These are phyloP conservation scores for Gymnosoma rotundatum DNA, from an alignment of 2,888 invertebrate species.

Conservation along the genomic window DNA sequence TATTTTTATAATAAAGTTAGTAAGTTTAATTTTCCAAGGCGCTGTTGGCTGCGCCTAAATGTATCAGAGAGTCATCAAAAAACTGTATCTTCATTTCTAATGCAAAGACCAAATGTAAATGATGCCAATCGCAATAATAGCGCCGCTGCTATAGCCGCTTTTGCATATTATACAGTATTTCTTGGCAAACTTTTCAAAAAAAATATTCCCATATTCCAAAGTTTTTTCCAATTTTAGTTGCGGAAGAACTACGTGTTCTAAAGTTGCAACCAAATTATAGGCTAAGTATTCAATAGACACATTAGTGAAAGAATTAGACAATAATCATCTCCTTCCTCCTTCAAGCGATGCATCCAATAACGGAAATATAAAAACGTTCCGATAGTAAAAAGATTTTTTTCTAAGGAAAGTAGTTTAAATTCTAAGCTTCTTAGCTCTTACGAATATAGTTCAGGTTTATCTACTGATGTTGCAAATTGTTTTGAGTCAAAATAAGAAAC, in stretches of 20 bases:
- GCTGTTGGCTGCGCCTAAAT: no score
- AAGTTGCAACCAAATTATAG: background rate
- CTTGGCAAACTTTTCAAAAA: no score
- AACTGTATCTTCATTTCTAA: no score
- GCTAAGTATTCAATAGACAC: slow-evolving; percentile 29
- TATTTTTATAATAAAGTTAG: no score
- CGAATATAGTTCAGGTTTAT: slow-evolving; percentile 27
- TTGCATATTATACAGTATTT: no score
- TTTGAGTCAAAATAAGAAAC: slow-evolving; percentile 30
- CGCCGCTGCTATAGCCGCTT: no score
- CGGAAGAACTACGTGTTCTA: background rate
- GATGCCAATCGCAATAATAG: no score
- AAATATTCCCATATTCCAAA: background rate
- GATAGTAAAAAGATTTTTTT: slow-evolving; percentile 25
- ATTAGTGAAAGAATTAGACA: slow-evolving; percentile 10
- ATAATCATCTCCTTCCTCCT: slow-evolving; percentile 20
- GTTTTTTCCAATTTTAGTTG: background rate
- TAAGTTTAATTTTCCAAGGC: no score
- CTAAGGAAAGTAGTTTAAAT: slow-evolving; percentile 17
- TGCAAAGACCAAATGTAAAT: no score
- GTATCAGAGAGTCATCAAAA: no score
- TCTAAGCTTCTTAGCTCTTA: slow-evolving; percentile 23
- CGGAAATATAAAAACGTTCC: slow-evolving; percentile 46
- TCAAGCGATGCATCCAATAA: slow-evolving; percentile 43
- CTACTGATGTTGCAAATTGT: slow-evolving; percentile 36